Base-by-base conservation (phyloP, 1,140 invertebrate genomes). In the Drosophila kepulauana region DNA sequence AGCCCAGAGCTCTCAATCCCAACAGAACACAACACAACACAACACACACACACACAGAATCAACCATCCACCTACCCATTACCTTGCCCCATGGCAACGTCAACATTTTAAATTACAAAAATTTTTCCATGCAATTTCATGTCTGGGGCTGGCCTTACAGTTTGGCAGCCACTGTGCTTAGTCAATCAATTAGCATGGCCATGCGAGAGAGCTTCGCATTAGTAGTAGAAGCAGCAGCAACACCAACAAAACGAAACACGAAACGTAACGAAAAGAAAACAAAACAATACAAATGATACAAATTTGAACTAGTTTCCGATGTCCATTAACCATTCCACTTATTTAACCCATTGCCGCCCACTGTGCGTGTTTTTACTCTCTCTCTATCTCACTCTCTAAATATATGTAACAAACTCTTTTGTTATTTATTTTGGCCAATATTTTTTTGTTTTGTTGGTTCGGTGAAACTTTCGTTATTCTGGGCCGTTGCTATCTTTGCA, bases 261-360 rank as follows among this genome's bases (percentile, higher is more conserved):
- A 59, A 51, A 41, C 62, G 43, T 48, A 51, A 61, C 56, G 43
- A 45, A 75, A 69, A 41, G 74, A 63, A 51, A 48, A 62, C 35
- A 54, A 51, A 61, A 48, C 33, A 48, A 66, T 70, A 65, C 54
- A 81, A 75, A 81, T 78, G 38, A 71, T 72, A 72, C 54, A 75
- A 65, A 76, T 88, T 87, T 84, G 77, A 84, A 80, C 84, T 72
- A 88, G 77, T 88, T 88, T 80, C 76, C 51, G n/a, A 66, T 70
- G 58, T 56, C 57, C 64, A 79, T 87, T 87, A 82, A 45, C 38
- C 35, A 38, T 51, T 38, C 35, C 35, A 62, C 16, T 57, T 61
- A 61, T 76, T 76, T 80, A 75, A 80, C 84, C 84, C 79, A 75
- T 82, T 87, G 82, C 77, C 80, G 84, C 80, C 85, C 84, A 74